Evolutionary conservation across 2,113 vertebrate genomes (phyloP).

Genomic region (Crotalus viridis): DNA sequence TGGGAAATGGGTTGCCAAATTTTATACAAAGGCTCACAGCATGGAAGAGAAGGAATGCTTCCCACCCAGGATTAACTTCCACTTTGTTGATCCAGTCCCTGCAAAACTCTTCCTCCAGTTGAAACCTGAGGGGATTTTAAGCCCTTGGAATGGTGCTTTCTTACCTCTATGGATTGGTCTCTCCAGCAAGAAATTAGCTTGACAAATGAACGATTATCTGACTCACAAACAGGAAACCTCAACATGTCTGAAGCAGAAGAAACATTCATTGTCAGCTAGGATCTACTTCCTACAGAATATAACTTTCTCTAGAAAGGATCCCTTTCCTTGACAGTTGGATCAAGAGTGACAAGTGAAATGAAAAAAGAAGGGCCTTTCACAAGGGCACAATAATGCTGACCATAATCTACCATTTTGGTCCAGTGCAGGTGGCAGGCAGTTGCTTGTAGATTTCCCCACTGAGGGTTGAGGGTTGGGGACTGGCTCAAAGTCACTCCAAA

Average conservation of each 20-base stretch:
- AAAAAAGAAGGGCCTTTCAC: background rate
- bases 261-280: background rate
- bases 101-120: background rate
- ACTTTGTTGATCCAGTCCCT: background rate
- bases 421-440: background rate
- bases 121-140: background rate
- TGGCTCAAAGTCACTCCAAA: background rate
- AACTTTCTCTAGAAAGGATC: background rate
- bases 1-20: background rate
- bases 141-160: background rate
- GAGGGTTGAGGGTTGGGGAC: background rate
- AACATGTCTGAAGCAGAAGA: conserved; percentile 56
- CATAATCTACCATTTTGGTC: background rate
- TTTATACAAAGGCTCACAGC: background rate
- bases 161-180: conserved; percentile 77
- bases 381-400: background rate
- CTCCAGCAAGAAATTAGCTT: conserved; percentile 73
- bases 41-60: background rate
- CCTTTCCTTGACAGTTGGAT: background rate
- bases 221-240: conserved; percentile 19
- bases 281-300: background rate
- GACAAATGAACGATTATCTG: conserved; percentile 53
- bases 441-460: background rate
- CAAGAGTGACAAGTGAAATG: background rate
- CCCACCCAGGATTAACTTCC: too few relatives aligned